Percentiles rank a stretch among this genome's conserved stretches.
Evolutionary conservation across 1,140 invertebrate species (phyloP).

Genomic region (Drosophila sturtevanti): DNA sequence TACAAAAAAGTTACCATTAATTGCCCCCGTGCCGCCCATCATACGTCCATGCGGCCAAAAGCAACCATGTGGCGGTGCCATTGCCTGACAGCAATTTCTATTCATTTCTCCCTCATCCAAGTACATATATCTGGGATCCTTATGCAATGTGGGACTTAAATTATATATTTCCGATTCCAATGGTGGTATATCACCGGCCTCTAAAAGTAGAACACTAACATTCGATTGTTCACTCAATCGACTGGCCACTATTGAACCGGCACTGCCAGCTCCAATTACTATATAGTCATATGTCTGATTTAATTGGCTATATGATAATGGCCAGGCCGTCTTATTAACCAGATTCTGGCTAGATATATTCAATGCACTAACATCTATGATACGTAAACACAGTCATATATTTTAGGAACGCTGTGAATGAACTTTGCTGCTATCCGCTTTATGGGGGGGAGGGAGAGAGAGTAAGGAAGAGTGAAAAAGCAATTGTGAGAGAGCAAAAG

Average conservation of each 20-base stretch:
- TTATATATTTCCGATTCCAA: constrained; percentile 55
- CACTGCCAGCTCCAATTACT: constrained; percentile 85
- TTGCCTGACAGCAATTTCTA: constrained; percentile 58
- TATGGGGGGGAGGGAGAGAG: background rate
- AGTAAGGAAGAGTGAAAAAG: too few species aligned
- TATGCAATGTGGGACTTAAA: constrained; percentile 49
- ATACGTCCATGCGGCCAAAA: constrained; percentile 86
- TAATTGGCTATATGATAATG: constrained; percentile 82
- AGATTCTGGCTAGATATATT: constrained; percentile 84
- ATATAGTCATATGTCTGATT: constrained; percentile 84
- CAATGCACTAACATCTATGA: constrained; percentile 76
- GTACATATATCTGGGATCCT: constrained; percentile 56
- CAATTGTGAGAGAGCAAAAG: too few species aligned
- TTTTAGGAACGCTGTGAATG: background rate
- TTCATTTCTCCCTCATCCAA: constrained; percentile 54
- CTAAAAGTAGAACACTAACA: constrained; percentile 81
- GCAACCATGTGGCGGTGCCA: constrained; percentile 82
- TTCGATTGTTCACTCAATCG: constrained; percentile 60
- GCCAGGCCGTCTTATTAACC: constrained; percentile 83
- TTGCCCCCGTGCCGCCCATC: constrained; percentile 87
- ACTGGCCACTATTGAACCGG: constrained; percentile 85
- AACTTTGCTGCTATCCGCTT: background rate
- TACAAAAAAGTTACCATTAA: constrained; percentile 90
- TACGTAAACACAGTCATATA: background rate
- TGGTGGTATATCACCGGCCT: constrained; percentile 61